Evolutionary conservation across 2,888 invertebrate species (phyloP).

Genomic region (Lumbricus terrestris): DNA sequence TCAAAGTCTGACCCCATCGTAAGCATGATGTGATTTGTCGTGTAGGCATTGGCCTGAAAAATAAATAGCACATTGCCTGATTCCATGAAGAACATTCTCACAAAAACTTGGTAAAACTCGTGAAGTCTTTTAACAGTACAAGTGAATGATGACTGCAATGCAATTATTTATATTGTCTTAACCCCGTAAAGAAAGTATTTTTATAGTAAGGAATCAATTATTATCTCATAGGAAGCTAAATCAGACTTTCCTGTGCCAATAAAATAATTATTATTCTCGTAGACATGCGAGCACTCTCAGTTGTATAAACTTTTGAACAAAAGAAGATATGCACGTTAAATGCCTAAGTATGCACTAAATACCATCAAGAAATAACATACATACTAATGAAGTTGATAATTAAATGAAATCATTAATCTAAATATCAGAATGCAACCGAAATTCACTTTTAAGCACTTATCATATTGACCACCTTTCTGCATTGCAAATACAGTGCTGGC

Average conservation of each 20-base stretch:
- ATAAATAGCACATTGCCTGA: background rate
- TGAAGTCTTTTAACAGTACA: background rate
- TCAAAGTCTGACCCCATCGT: conserved; percentile 92
- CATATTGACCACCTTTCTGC: background rate
- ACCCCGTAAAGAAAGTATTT: background rate
- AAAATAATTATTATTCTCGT: background rate
- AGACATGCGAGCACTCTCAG: background rate
- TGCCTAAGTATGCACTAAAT: background rate
- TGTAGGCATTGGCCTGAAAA: conserved; percentile 62
- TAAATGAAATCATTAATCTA: background rate
- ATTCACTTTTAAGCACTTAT: background rate
- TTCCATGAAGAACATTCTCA: background rate
- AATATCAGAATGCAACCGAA: background rate
- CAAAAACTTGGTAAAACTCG: background rate
- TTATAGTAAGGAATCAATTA: background rate
- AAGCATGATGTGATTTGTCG: conserved; percentile 72
- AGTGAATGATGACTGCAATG: background rate
- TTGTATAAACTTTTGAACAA: background rate
- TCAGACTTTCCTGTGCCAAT: no score
- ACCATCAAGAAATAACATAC: background rate
- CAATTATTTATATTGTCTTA: background rate
- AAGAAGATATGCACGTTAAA: background rate
- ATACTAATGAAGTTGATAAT: background rate
- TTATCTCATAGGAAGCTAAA: background rate
- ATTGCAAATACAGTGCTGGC: background rate